Percentiles rank a stretch among this genome's conserved stretches.
Conservation (phyloP, 1,140 invertebrate genomes). For the Drosophila teissieri region DNA sequence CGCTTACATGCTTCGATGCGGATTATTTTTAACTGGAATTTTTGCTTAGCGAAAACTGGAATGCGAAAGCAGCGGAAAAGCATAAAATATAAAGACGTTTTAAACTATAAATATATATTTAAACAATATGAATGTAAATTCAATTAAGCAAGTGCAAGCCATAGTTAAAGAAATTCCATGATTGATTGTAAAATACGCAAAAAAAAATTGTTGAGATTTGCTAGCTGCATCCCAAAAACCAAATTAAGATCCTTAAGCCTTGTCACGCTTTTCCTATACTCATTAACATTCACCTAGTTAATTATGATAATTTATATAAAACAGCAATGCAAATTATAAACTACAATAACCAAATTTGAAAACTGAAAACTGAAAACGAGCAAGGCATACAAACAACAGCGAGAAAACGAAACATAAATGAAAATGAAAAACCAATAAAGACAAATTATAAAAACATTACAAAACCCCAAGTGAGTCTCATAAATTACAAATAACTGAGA, state of each 20-base stretch:
- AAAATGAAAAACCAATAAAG: slow-evolving; percentile 67
- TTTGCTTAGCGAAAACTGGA: slow-evolving; percentile 74
- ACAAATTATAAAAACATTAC: slow-evolving; percentile 66
- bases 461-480: slow-evolving; percentile 38
- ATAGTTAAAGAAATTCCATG: slow-evolving; percentile 50
- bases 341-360: slow-evolving; percentile 54
- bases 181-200: slow-evolving; percentile 54
- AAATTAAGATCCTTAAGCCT: slow-evolving; percentile 38
- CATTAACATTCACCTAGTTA: slow-evolving; percentile 58
- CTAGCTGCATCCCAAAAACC: slow-evolving; percentile 21
- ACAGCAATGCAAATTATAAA: slow-evolving; percentile 59
- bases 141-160: slow-evolving; percentile 44
- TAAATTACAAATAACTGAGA: slow-evolving; percentile 56
- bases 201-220: slow-evolving; percentile 47
- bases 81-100: slow-evolving; percentile 33
- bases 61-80: not conserved
- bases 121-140: slow-evolving; percentile 48
- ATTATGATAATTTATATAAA: slow-evolving; percentile 68
- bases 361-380: slow-evolving; percentile 41
- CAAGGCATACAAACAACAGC: slow-evolving; percentile 51
- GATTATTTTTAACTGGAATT: slow-evolving; percentile 59
- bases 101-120: slow-evolving; percentile 33
- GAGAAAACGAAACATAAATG: slow-evolving; percentile 40
- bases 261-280: slow-evolving; percentile 57
- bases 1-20: slow-evolving; percentile 11